Base-by-base conservation (phyloP, 92 coral and sea anemone genomes). In the Actinostola sp. region DNA sequence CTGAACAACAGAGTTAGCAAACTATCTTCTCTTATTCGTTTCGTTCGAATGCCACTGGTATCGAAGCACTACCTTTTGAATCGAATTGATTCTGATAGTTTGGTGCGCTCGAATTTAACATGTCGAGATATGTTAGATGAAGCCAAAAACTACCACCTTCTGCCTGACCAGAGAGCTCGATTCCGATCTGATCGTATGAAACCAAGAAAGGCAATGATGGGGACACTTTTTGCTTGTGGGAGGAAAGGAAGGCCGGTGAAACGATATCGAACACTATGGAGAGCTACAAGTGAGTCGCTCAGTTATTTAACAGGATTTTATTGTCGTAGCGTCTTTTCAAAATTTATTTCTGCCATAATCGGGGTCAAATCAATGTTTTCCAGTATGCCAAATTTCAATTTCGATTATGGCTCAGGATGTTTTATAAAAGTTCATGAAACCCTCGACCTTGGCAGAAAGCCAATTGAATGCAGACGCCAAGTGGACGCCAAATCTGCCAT, bases 171-270 rank as follows among this genome's bases (percentile, higher is more conserved):
- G 55, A 80, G 99, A 49, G 97, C 92, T 8, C 80, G 81, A 58
- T 86, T 91, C 78, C 86, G 99, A 8, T 88, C 92, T 1, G 85
- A 81, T 57, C 86, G 99, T 19, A 95, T 88, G 95, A 81, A 84
- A 63, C 99, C 99, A 0, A 72, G 99, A 34, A 95, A 95, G 49
- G 83, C 99, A 0, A 95, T 92, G 87, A 84, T 88, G 46, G 99
- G 99, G 17, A 92, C 95, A 21, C 65, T 95, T 32, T 95, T 82
- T 78, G 99, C 99, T 5, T 86, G 92, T 27, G 99, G 99, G 0
- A 97, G 99, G 14, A 95, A 95, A 78, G 99, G 10, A n/a, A 95
- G 71, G 99, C 99, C 5, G 99, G 99, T 15, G 99, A 95, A 81
- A 95, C 97, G 21, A 95, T 95, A 58, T 93, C 99, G 6, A 95